Base-by-base conservation (phyloP, 2,797 vertebrate species). In the Catharus ustulatus region DNA sequence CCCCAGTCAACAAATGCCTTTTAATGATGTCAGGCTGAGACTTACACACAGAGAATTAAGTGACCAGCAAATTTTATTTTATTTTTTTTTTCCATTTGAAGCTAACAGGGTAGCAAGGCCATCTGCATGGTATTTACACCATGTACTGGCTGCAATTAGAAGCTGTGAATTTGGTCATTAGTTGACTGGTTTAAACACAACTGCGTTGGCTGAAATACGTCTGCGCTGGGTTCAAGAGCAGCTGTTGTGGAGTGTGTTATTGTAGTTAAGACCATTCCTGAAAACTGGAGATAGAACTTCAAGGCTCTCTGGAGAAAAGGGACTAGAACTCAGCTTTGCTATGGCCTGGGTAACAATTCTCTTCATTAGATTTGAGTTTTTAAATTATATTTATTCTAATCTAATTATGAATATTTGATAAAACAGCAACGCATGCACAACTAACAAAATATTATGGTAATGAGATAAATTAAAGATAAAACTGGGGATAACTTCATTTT, bases 51-150 rank as follows among this genome's bases (percentile, higher is more conserved):
- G 43, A 84, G 38, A 67, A 77, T 84, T 76, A 92, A 90, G 82
- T 72, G 77, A 95, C 85, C 63, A 38, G 83, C 59, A 24, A 59
- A 69, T 85, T 85, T 55, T 30, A 15, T 59, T 81, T 79, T n/a
- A 2, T 52, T 90, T 79, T 87, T 19, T 84, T 87, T 77, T 72
- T 54, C 23, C 73, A 87, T 91, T 83, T 66, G 63, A 91, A 94
- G 71, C 63, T 79, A 87, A 84, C 18, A 63, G 76, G 66, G 61
- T 54, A 87, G 75, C 40, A 75, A 87, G 46, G 71, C 95, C 94
- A 94, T 95, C 93, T 96, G 95, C 80, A 84, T 55, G 55, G 21
- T 87, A 95, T 94, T 96, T 96, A 94, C 89, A 90, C 73, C 68
- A 22, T 21, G 74, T 19, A 34, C 89, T 88, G 94, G 42, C n/a